Base-by-base conservation (phyloP, 2,113 vertebrate species). In the Zosterops pallidus region DNA sequence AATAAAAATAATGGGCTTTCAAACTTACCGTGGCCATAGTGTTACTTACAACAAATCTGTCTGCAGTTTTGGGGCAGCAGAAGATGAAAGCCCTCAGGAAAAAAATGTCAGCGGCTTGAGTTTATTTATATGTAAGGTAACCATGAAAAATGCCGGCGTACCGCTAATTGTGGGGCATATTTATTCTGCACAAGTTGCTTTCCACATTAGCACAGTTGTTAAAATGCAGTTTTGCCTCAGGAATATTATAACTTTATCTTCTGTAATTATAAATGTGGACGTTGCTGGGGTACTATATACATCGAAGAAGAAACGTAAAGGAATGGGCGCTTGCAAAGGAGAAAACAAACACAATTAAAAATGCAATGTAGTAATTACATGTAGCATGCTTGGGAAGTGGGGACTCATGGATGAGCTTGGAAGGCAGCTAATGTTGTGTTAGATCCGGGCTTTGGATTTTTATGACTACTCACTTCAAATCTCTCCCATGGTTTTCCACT, bases 121-220 rank as follows among this genome's bases (percentile, higher is more conserved):
- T 97, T 96, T 97, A 97, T 96, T 94, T 97, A 89, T 96, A 83
- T 80, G 86, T 93, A 96, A 95, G 92, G 95, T 94, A 97, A 96
- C 90, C 84, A 90, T 85, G 94, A 97, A 96, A 97, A 96, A 95
- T 83, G 94, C 92, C 35, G 89, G 91, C 57, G 29, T 80, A 86
- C 96, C 93, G 94, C 95, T 98, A 98, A 98, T 98, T 98, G 97
- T 65, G 93, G 96, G 95, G 81, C 76, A 89, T 96, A 97, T 95
- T 97, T 97, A 97, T 96, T 97, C 97, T 95, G 91, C 95, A 95
- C 86, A 94, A 96, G 97, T 97, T 96, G 92, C 72, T 96, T 95
- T 96, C 93, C 97, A 93, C 95, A 94, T 96, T 94, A 97, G 86
- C 71, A 87, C 96, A 97, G 90, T 97, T 68, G 64, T 96, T 95